phyloP scores from a whole-genome alignment of 2,888 invertebrate genomes.

The Lasioglossum leucozonium region DNA sequence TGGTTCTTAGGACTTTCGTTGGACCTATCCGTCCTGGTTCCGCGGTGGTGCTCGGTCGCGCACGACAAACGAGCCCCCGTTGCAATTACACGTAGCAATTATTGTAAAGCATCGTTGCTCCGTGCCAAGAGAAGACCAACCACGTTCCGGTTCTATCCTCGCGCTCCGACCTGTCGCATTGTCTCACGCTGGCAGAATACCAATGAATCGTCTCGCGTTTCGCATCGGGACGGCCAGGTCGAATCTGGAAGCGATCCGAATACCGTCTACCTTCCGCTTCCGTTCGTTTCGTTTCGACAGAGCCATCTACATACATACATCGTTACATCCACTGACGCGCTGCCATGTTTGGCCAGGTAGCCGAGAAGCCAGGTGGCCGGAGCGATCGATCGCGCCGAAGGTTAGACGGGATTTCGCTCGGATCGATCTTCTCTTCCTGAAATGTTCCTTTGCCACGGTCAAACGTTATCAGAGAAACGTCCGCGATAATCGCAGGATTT shows the following conservation, averaged over 20 bases:
- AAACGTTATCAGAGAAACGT: not conserved
- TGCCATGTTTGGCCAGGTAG: not conserved
- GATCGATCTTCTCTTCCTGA: not conserved
- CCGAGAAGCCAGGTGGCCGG: not conserved
- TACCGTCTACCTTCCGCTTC: constrained; percentile 36
- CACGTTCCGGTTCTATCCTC: constrained; percentile 7
- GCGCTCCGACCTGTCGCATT: constrained; percentile 25
- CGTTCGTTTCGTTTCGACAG: not conserved
- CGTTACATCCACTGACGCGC: not conserved
- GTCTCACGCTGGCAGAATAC: constrained; percentile 55
- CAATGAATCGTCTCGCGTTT: constrained; percentile 54
- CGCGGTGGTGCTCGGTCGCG: not conserved
- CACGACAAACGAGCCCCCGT: not conserved
- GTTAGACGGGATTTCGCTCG: not conserved
- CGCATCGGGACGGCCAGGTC: constrained; percentile 17
- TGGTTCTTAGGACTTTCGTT: not conserved
- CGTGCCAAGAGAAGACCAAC: constrained; percentile 12
- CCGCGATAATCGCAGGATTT: not conserved
- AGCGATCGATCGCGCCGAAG: not conserved
- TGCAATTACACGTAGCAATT: constrained; percentile 13
- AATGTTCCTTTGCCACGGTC: not conserved
- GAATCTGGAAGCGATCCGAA: constrained; percentile 49
- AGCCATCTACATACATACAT: not conserved
- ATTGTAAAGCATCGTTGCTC: not conserved
- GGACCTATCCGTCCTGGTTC: constrained; percentile 1